Percentiles rank a stretch among this genome's conserved stretches.
These are phyloP conservation scores for Eucera pruinosa DNA, from an alignment of 2,888 invertebrate species.

Conservation along the genomic window DNA sequence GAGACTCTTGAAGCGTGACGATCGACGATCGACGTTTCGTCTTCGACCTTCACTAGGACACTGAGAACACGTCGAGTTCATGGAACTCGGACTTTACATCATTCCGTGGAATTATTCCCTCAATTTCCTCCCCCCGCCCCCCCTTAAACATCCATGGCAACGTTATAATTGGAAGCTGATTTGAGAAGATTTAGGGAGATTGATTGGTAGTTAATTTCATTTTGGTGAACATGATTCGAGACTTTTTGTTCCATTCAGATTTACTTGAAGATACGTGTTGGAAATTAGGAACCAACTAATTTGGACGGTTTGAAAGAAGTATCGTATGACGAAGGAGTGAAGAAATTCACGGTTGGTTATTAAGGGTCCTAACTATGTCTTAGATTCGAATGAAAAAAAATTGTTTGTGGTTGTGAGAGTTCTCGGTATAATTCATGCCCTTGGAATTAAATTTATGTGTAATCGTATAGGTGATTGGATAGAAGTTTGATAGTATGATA, in stretches of 20 bases:
- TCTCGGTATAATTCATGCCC: no score
- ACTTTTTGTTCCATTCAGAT: background rate
- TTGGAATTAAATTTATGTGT: no score
- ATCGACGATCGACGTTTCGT: constrained; percentile 40
- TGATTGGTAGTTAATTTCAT: constrained; percentile 20
- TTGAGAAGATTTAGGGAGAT: constrained; percentile 2
- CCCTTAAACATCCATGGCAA: background rate
- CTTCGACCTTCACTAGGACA: constrained; percentile 64
- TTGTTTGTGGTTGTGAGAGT: background rate
- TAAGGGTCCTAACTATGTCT: background rate
- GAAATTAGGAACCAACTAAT: background rate
- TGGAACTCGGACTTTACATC: background rate
- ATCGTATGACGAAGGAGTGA: background rate
- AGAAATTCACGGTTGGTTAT: background rate
- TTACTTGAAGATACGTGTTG: background rate
- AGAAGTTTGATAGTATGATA: no score
- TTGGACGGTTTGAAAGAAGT: background rate
- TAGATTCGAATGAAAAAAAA: background rate
- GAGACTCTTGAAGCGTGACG: constrained; percentile 64
- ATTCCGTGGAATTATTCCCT: background rate
- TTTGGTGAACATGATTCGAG: constrained; percentile 7
- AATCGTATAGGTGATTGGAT: no score
- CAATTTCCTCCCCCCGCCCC: no score
- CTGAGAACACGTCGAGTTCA: constrained; percentile 5
- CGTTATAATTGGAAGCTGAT: constrained; percentile 23